Base-by-base conservation (phyloP, 2,797 vertebrate species). In the Cyprinodon diabolis region DNA sequence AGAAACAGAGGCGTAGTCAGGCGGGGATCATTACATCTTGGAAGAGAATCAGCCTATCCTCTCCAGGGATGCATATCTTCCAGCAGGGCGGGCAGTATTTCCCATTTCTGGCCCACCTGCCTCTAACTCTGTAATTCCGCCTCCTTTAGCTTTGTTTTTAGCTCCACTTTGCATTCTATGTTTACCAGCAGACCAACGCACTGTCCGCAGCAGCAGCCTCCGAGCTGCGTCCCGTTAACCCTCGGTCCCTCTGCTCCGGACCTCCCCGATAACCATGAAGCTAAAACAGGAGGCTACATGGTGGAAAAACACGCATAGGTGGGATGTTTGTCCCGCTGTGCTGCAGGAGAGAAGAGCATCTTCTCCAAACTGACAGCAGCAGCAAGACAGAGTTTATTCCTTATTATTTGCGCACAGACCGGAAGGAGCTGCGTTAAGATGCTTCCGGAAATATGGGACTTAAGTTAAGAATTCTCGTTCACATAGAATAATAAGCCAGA, bases 51-150 rank as follows among this genome's bases (percentile, higher is more conserved):
- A 71, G 75, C 10, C 7, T 45, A 5, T 48, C 15, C 71, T 62
- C 58, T 14, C 63, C 6, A 79, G 69, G 63, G 78, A 72, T 74
- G 1, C 75, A 79, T 37, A 0, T 65, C 4, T 4, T 81, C 77
- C 76, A 66, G 69, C 1, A 68, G 54, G 40, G 79, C 78, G 79
- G 83, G 77, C 73, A 86, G 77, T 84, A 66, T 83, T 69, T 78
- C 77, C 85, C 90, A 89, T 90, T 78, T 78, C 81, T 69, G 75
- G 78, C 78, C 80, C 87, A 90, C 81, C 89, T 90, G 88, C 83
- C 12, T 82, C 73, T 47, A 49, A 0, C 80, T 76, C 74, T 52
- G 72, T 58, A 30, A 75, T 73, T n/a, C 30, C 58, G 17, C 11
- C 2, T 66, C 21, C 11, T 1, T 45, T 58, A 23, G 21, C 66